These are phyloP conservation scores for Stichopus chloronotus DNA, from an alignment of 35 echinoderm and acorn worm species.

Conservation along the genomic window DNA sequence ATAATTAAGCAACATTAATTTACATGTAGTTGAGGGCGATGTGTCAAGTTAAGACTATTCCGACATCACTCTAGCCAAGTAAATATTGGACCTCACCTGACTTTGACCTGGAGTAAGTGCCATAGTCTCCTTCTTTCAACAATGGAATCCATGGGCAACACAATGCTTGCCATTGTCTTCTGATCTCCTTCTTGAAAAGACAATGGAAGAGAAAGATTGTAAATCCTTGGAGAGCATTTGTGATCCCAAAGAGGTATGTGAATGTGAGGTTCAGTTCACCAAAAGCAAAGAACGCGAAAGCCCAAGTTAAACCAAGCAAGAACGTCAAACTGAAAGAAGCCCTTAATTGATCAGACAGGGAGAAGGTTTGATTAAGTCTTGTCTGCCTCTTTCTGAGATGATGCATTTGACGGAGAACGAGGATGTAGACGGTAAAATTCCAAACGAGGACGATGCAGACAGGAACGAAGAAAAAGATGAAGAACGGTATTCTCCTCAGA, in stretches of 20 bases:
- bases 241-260: slow-evolving; percentile 62
- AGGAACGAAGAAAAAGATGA: slow-evolving; percentile 46
- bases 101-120: slow-evolving; percentile 22
- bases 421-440: slow-evolving; percentile 29
- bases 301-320: slow-evolving; percentile 65
- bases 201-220: slow-evolving; percentile 65
- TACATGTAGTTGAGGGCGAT: too few species aligned
- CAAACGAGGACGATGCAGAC: slow-evolving; percentile 50
- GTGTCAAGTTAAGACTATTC: too few species aligned
- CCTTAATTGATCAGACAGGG: slow-evolving; percentile 20
- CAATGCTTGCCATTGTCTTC: slow-evolving; percentile 56
- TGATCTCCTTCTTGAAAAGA: slow-evolving; percentile 60
- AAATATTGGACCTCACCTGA: neutral
- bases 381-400: slow-evolving; percentile 40
- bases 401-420: slow-evolving; percentile 40
- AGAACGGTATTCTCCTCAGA: slow-evolving; percentile 40
- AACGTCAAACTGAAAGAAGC: slow-evolving; percentile 46
- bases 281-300: slow-evolving; percentile 61
- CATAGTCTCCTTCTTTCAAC: slow-evolving; percentile 38
- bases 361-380: slow-evolving; percentile 39
- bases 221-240: slow-evolving; percentile 64
- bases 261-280: slow-evolving; percentile 44
- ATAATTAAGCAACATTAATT: too few species aligned
- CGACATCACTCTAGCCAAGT: too few species aligned
- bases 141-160: slow-evolving; percentile 57